Base-by-base conservation (phyloP, 1,140 invertebrate genomes). In the Drosophila bipectinata region DNA sequence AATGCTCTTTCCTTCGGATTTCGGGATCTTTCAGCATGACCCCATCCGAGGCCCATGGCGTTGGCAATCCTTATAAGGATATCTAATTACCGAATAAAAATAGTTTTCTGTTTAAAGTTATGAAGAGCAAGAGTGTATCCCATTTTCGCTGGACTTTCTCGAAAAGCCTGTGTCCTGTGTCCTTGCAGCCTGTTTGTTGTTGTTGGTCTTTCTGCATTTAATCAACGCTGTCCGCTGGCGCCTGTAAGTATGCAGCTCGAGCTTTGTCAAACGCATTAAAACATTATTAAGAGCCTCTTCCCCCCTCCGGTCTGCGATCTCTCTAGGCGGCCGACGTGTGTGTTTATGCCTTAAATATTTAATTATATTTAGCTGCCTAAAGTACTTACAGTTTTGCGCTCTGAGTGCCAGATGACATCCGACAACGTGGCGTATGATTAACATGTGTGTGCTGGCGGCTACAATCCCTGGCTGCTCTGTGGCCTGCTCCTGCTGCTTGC, bases 281-380 rank as follows among this genome's bases (percentile, higher is more conserved):
- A 85, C 68, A 76, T 85, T 85, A 87, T 87, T 88, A 88, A 82
- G 78, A 73, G 51, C 59, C 69, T 67, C 45, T 48, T 24, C 48
- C 34, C 41, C 24, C 7, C 48, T 32, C 28, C 14, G 47, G 32
- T 7, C 15, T 6, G 32, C 30, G 32, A 8, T 3, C 32, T 3
- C 32, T 32, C 32, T 8, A 10, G 32, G 34, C 34, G 10, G 34
- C 9, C 34, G 10, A 37, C 34, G 56, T 32, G 41, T 72, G 67
- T 62, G 62, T 59, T 68, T 67, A 62, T 76, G 64, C 77, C 60
- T 63, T 87, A 79, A 87, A 87, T 87, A 87, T 87, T 87, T 87
- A 87, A 87, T 87, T 87, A 87, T 87, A 88, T 87, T 87, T 87
- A 88, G 82, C 82, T 87, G 83, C 75, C 82, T 76, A 82, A 87